phyloP scores from a whole-genome alignment of 2,113 vertebrate species.

The Etheostoma cragini region DNA sequence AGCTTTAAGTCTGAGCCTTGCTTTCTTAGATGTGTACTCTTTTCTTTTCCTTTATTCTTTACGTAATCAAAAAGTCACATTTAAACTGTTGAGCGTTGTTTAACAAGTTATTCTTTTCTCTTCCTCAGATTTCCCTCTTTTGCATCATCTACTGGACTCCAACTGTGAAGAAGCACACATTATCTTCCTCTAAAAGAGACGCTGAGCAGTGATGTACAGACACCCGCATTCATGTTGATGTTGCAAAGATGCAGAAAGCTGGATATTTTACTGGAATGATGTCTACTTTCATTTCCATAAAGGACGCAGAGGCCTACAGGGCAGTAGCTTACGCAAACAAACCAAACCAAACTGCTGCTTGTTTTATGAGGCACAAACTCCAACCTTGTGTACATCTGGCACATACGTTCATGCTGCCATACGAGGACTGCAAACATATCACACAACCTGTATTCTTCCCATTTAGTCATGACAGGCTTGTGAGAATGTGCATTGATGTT shows the following conservation, averaged over 20 bases:
- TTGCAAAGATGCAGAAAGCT: conserved; percentile 42
- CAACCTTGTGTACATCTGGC: conserved; percentile 40
- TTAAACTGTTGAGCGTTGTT: conserved; percentile 19
- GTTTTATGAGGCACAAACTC: conserved; percentile 43
- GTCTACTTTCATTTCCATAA: conserved; percentile 40
- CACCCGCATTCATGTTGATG: conserved; percentile 59
- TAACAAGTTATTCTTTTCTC: conserved; percentile 56
- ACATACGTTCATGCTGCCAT: conserved; percentile 54
- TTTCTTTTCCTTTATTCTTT: conserved; percentile 3
- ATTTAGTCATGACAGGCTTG: conserved; percentile 52
- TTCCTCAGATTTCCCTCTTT: conserved; percentile 73
- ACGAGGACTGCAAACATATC: conserved; percentile 40
- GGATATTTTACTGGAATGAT: conserved; percentile 48
- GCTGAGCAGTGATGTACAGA: conserved; percentile 63
- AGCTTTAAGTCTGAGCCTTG: neutral
- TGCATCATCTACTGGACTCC: conserved; percentile 78
- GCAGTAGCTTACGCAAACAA: conserved; percentile 45
- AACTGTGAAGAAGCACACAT: conserved; percentile 80
- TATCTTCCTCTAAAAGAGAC: conserved; percentile 64
- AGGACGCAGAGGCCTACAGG: conserved; percentile 35
- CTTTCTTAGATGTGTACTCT: neutral
- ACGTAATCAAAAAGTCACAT: conserved; percentile 43
- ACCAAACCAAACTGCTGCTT: conserved; percentile 68
- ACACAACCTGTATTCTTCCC: conserved; percentile 40
- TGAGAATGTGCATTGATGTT: conserved; percentile 47